Evolutionary conservation across 1,140 invertebrate genomes (phyloP).

Genomic region (Tigriopus japonicus): DNA sequence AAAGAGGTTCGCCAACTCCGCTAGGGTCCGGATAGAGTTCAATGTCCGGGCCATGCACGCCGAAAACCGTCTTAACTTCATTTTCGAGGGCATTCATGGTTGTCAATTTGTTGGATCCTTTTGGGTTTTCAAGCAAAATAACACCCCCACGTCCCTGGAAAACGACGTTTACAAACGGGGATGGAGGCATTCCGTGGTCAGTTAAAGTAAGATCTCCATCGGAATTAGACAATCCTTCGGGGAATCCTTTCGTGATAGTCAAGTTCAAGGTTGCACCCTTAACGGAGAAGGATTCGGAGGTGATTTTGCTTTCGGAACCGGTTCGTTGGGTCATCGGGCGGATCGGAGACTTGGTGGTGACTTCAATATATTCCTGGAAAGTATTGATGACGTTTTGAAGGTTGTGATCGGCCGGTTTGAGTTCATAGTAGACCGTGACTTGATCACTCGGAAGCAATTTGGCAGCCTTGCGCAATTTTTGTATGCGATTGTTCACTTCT

Average conservation of each 20-base stretch:
- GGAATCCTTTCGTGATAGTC: slow-evolving; percentile 18
- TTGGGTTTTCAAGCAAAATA: background rate
- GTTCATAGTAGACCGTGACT: slow-evolving; percentile 59
- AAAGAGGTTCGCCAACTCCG: background rate
- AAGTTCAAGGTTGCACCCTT: slow-evolving; percentile 24
- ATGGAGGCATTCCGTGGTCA: background rate
- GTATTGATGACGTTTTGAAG: slow-evolving; percentile 45
- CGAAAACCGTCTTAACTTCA: background rate
- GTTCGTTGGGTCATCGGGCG: slow-evolving; percentile 20
- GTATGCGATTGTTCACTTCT: slow-evolving; percentile 89
- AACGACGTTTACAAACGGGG: background rate
- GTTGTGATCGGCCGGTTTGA: slow-evolving; percentile 36
- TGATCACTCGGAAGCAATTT: slow-evolving; percentile 77
- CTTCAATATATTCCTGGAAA: slow-evolving; percentile 55
- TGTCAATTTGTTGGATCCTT: background rate
- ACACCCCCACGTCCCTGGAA: background rate
- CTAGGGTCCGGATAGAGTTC: background rate
- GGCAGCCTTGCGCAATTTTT: slow-evolving; percentile 92
- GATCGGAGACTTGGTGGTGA: slow-evolving; percentile 54
- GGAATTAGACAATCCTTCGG: background rate
- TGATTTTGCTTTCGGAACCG: background rate
- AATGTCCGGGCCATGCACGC: background rate
- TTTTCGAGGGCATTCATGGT: background rate
- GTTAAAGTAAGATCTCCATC: background rate
- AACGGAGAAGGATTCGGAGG: slow-evolving; percentile 18